Evolutionary conservation across 2,888 invertebrate species (phyloP).

Genomic region (Azorinus chamasolen): DNA sequence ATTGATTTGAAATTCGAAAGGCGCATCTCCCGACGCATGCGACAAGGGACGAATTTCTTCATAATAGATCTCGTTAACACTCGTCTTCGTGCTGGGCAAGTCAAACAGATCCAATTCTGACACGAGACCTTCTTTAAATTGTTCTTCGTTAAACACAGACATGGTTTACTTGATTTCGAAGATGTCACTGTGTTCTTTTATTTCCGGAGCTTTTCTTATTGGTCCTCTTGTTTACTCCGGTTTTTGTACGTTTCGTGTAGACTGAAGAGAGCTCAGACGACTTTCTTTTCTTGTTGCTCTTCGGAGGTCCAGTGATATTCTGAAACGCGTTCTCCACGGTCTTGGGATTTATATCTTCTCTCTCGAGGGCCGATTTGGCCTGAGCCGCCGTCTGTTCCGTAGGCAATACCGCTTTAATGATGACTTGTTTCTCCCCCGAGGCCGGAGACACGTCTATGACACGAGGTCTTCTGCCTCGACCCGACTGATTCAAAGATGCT

Average conservation of each 20-base stretch:
- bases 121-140: constrained; percentile 9
- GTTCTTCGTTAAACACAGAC: constrained; percentile 11
- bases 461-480: constrained; percentile 1
- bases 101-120: constrained; percentile 4
- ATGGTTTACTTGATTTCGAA: constrained; percentile 16
- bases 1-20: constrained; percentile 1
- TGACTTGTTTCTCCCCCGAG: background rate
- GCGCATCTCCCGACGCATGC: background rate
- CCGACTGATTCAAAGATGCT: constrained; percentile 15
- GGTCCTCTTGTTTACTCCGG: background rate
- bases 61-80: background rate
- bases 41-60: constrained; percentile 2
- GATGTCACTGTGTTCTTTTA: constrained; percentile 1
- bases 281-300: background rate
- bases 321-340: too few species aligned
- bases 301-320: too few species aligned
- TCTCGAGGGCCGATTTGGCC: constrained; percentile 4
- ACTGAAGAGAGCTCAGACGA: background rate
- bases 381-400: constrained; percentile 6
- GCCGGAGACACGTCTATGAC: constrained; percentile 9
- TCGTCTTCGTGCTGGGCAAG: constrained; percentile 4
- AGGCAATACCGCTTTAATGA: constrained; percentile 9
- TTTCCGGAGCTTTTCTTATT: background rate
- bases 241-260: background rate
- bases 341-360: constrained; percentile 11